Evolutionary conservation across 2,888 invertebrate species (phyloP), one percentile per base, ranked within the genome.

Genomic region (Drosophila meridiana): DNA sequence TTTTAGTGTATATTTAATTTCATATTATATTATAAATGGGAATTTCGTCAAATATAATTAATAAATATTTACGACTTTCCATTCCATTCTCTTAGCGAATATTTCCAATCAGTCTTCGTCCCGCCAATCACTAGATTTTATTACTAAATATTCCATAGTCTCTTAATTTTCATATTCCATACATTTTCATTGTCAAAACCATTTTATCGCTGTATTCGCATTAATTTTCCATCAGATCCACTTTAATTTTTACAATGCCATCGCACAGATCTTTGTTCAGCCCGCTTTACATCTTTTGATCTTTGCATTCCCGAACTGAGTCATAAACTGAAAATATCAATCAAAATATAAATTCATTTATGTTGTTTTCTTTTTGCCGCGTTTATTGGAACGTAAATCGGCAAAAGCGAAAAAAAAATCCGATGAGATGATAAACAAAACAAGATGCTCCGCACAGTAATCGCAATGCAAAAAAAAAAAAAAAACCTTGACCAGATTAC

Each of bases 401-500:
- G 65, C 9, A 59, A 64, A 66, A 69, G 42, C 20, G 13, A 59
- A 77, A 69, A 69, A 70, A 62, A 47, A 40, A 57, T 42, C 48
- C 42, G 52, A 55, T 30, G 68, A 62, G 40, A 78, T 66, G 61
- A 64, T 78, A 78, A 78, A 75, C 77, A 78, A 80, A 76, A 76
- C 60, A 79, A 69, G 76, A 78, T 76, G 79, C 53, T 75, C 50
- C 40, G 13, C 52, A 47, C 50, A 68, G 71, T 66, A 71, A 68
- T 69, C 55, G 62, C 73, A 52, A 53, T 65, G 58, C 62, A 59
- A 78, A 67, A 79, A n/a, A 20, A 32, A 42, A 32, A 48, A 26
- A 32, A 13, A 28, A 79, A 86, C 85, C 85, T 88, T 85, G 85
- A 88, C 85, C 89, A 88, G 75, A 81, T 88, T 88, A 87, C 83